Base-by-base conservation (phyloP, 2,888 invertebrate species). In the Teleogryllus oceanicus region DNA sequence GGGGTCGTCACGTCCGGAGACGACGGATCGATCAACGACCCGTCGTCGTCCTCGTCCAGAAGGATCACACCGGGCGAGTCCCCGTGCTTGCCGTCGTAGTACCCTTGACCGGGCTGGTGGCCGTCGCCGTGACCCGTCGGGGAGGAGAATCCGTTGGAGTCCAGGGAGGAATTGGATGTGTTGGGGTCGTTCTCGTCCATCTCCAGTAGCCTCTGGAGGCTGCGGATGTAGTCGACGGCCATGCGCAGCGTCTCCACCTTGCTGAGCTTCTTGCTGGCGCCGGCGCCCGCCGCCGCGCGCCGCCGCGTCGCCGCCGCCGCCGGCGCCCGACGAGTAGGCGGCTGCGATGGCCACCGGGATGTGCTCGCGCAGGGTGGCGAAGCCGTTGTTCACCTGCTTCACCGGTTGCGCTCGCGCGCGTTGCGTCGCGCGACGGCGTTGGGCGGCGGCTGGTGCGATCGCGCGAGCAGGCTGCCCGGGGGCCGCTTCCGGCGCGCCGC, bases 341-440 rank as follows among this genome's bases (percentile, higher is more conserved):
- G 92, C 89, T 0, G 94, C 94, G 0, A 94, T 93, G 85, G 94
- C 93, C 80, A 92, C 93, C 1, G 96, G 96, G 83, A 96, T 96
- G 85, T 95, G 95, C 84, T 94, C 93, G 24, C 96, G 90, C 2
- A 96, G 88, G n/a, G 94, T 93, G 0, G 95, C 94, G 86, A 96
- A 96, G 21, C 96, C 96, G 85, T 95, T 94, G 88, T 96, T 96
- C 49, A 96, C 96, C 90, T 96, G 96, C 84, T 96, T 95, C 13
- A 97, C 97, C 97, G 91, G 87, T 97, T 97, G 24, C 97, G 89
- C 89, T 97, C 97, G 79, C 97, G 91, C 82, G 96, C 97, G 88
- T 97, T 98, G 85, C 97, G 89, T 76, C 96, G 89, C 0, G 96
- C 96, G 11, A 96, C 96, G 0, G 96, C 94, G 37, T 94, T 91